Conservation (phyloP, 2,888 invertebrate species). For the Thysanoteuthis rhombus region DNA sequence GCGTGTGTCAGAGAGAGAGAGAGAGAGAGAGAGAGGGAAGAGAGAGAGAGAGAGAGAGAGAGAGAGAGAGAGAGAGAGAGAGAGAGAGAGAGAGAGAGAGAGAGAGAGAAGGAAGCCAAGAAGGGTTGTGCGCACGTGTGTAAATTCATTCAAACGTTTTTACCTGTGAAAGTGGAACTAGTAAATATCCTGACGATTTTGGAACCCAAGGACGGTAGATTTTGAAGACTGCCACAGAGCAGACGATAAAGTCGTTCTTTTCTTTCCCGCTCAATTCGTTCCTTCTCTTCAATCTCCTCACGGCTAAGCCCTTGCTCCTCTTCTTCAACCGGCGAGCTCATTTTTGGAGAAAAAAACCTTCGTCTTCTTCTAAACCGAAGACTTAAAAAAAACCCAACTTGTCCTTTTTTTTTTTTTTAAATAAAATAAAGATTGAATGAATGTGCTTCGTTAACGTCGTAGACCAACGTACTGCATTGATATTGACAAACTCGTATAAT, state of each 20-base stretch:
- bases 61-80: conserved; percentile 16
- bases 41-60: neutral
- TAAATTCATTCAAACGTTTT: conserved; percentile 39
- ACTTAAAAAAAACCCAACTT: neutral
- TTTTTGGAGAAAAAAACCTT: neutral
- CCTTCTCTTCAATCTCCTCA: conserved; percentile 34
- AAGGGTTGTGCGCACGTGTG: neutral
- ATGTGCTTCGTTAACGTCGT: neutral
- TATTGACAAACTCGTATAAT: neutral
- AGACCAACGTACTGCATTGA: neutral
- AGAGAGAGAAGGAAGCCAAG: neutral
- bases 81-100: conserved; percentile 29
- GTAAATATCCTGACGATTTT: conserved; percentile 98
- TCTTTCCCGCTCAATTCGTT: conserved; percentile 48
- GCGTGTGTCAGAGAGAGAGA: neutral
- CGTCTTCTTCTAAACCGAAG: no score
- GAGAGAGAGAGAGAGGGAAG: neutral
- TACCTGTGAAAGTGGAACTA: conserved; percentile 97
- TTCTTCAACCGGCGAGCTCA: neutral
- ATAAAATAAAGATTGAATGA: neutral
- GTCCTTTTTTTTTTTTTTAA: conserved; percentile 16
- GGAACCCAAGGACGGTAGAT: conserved; percentile 92
- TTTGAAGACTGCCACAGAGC: conserved; percentile 70
- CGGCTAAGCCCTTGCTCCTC: conserved; percentile 37
- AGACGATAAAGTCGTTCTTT: conserved; percentile 46